Base-by-base conservation (phyloP, 2,113 vertebrate species). In the Lophochroa leadbeateri region DNA sequence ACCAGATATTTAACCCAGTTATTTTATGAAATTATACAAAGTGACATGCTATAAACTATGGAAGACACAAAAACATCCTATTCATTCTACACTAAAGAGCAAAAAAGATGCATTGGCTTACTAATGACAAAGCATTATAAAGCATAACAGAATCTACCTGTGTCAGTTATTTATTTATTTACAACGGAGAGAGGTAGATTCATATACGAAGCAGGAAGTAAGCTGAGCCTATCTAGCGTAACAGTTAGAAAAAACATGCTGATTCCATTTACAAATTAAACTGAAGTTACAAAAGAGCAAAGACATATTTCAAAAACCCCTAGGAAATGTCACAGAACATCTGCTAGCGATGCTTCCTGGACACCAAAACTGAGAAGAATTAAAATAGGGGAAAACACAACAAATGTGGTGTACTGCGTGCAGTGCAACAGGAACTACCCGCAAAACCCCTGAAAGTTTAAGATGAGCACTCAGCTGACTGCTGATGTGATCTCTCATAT, bases 231-330 rank as follows among this genome's bases (percentile, higher is more conserved):
- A 80, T 28, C 35, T 75, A 35, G 10, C 27, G 4, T 1, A 87
- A 7, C 10, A 72, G 61, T 24, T 57, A 31, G 86, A 27, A 68
- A 87, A 92, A 68, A 25, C 85, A 82, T n/a, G 15, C n/a, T 5
- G 57, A 79, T 82, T 53, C 68, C 15, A 92, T 86, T 93, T 61
- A 77, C 18, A 86, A 87, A 83, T 65, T 37, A 53, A 88, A 64
- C 21, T 28, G 29, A 87, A 41, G 18, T 43, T 33, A n/a, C 12
- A 35, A 74, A 84, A 86, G 50, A 74, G 49, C n/a, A 93, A 80
- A 82, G 27, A 43, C 14, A 25, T 11, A 29, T 68, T 61, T 76
- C 21, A 80, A 74, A 88, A 69, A 29, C 28, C 37, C 29, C 19
- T 14, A 80, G 35, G 60, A 94, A 93, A 83, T 19, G 49, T n/a